These are phyloP conservation scores for Anticlea derivata DNA, from an alignment of 2,888 invertebrate species.

Conservation along the genomic window DNA sequence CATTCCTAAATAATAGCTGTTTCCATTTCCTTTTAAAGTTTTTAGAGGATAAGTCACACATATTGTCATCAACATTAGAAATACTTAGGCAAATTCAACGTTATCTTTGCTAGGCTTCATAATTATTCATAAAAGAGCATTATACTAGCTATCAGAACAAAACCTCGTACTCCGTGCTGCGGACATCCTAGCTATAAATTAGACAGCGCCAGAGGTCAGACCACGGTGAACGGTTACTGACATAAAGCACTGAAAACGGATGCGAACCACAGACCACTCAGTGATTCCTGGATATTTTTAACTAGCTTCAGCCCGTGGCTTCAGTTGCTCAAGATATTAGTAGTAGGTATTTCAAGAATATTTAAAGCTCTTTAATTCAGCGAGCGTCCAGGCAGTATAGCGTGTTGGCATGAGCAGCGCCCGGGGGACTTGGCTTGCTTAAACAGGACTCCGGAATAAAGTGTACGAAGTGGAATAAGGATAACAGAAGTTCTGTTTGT, in stretches of 20 bases:
- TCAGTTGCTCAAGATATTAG: no score
- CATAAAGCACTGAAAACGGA: constrained; percentile 2
- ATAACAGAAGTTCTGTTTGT: neutral
- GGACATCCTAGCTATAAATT: constrained; percentile 16
- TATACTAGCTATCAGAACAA: constrained; percentile 12
- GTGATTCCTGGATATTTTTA: no score
- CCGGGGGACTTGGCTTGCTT: constrained; percentile 5
- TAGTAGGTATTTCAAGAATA: neutral
- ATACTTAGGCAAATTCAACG: no score
- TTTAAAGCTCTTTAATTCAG: neutral
- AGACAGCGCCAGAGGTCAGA: constrained; percentile 2
- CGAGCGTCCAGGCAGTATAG: neutral
- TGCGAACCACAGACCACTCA: no score
- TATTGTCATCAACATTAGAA: no score
- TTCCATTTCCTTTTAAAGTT: no score
- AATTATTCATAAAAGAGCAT: neutral
- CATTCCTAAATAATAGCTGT: no score
- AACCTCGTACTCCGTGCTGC: constrained; percentile 6
- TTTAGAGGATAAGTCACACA: no score
- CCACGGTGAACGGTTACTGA: constrained; percentile 1
- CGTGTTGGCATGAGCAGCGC: constrained; percentile 1
- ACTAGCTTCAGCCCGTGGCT: no score
- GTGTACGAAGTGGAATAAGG: neutral
- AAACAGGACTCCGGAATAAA: constrained; percentile 8
- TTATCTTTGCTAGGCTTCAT: no score